Percentiles rank a stretch among this genome's conserved stretches.
Evolutionary conservation across 2,888 invertebrate species (phyloP).

Genomic region (Hipparchia semele): DNA sequence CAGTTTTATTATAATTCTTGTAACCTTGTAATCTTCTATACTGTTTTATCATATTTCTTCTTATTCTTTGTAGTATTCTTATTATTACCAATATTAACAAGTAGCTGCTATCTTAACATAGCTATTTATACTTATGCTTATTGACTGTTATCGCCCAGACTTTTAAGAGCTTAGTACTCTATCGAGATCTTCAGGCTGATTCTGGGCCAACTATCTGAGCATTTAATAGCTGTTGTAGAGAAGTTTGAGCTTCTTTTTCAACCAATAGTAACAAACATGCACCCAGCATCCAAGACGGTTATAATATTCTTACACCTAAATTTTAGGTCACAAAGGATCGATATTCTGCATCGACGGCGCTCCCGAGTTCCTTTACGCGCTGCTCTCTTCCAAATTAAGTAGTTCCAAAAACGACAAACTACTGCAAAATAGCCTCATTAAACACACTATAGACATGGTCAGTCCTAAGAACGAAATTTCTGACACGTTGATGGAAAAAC

Average conservation of each 20-base stretch:
- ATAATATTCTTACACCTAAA: background rate
- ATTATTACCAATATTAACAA: no score
- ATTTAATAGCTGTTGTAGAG: no score
- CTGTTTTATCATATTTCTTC: background rate
- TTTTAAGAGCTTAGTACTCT: no score
- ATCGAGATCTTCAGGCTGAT: no score
- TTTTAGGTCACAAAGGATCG: slow-evolving; percentile 79
- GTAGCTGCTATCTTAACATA: no score
- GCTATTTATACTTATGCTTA: no score
- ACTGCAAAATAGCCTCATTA: slow-evolving; percentile 83
- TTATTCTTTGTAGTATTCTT: no score
- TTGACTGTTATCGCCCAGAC: no score
- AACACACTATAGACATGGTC: slow-evolving; percentile 79
- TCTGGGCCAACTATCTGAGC: no score
- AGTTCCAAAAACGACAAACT: slow-evolving; percentile 69
- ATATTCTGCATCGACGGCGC: slow-evolving; percentile 92
- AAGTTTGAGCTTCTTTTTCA: background rate
- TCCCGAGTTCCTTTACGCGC: slow-evolving; percentile 86
- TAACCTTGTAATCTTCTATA: background rate
- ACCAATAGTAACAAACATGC: no score
- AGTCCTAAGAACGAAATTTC: slow-evolving; percentile 67
- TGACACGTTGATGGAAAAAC: slow-evolving; percentile 64
- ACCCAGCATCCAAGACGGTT: background rate
- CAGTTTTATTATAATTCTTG: background rate
- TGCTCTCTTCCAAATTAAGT: slow-evolving; percentile 73